Evolutionary conservation across 2,888 invertebrate species (phyloP), one percentile per base, ranked within the genome.

Genomic region (Dolichopus griseipennis): DNA sequence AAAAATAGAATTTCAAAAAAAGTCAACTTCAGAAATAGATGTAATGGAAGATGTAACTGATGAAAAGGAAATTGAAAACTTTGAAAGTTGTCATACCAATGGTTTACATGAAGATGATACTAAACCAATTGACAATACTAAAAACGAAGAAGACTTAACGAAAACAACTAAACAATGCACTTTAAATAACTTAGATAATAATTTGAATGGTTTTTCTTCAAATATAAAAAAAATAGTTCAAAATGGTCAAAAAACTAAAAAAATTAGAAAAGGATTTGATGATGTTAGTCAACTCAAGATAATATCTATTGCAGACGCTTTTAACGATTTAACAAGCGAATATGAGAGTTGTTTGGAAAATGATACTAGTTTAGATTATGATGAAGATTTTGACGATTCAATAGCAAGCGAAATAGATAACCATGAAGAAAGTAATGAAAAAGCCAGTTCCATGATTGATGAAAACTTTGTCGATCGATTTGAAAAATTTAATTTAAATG

Each of bases 31-130:
- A 8, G 70, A 72, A 20, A 71, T 66, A 65, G 68, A 69, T 0
- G 69, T 69, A 0, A 72, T 73, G 3, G 67, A 68, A 9, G 68
- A 20, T 74, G 73, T 20, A 65, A 69, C 12, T 65, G 52, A 7
- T 69, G 10, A 66, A 70, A 62, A 71, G 62, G 67, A 68, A 71
- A 69, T 71, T 63, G 63, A 69, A 67, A 69, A 75, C 73, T 22
- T 75, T 73, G 64, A 75, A 74, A 34, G 72, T 75, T 1, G 37
- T 43, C 67, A 69, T 64, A 69, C 63, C 41, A 70, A 70, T 21
- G 41, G 65, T 1, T 22, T 69, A 0, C 69, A 70, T 10, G 61
- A 52, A 20, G 10, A 65, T 37, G 65, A 68, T 15, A 15, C 1
- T 37, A 7, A 27, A 27, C 27, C 2, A 27, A 27, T 7, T 37